Percentiles rank a stretch among this genome's conserved stretches.
phyloP scores from a whole-genome alignment of 2,888 invertebrate species.

The Spisula solida region DNA sequence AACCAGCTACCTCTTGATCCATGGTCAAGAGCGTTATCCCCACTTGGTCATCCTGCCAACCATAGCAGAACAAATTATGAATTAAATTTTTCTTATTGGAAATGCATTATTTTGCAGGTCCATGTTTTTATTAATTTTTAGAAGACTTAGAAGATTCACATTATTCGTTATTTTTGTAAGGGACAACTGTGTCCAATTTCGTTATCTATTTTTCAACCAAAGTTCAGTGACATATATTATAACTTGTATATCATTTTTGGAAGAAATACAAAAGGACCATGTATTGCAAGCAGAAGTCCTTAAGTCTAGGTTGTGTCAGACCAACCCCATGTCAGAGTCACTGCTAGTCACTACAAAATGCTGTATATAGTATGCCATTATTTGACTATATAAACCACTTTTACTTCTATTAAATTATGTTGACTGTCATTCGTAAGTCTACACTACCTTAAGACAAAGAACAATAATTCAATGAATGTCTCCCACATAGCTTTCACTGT shows the following conservation, averaged over 20 bases:
- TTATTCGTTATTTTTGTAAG: too few species aligned
- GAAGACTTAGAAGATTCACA: too few species aligned
- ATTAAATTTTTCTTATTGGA: background rate
- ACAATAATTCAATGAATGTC: conserved; percentile 48
- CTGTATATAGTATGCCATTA: background rate
- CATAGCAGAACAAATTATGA: too few species aligned
- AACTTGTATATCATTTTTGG: background rate
- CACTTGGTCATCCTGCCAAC: too few species aligned
- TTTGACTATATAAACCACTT: conserved; percentile 9
- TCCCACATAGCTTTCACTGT: conserved; percentile 40
- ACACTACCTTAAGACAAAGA: conserved; percentile 35
- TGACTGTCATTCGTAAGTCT: conserved; percentile 29
- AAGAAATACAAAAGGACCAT: background rate
- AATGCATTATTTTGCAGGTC: background rate
- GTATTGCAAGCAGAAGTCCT: background rate
- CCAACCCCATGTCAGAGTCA: conserved; percentile 27
- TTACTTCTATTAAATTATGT: conserved; percentile 10
- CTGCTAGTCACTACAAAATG: background rate
- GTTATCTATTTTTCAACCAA: background rate
- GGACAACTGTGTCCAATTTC: too few species aligned
- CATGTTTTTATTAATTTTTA: too few species aligned
- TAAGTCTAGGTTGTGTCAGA: background rate
- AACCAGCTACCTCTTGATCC: background rate
- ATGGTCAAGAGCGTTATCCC: too few species aligned
- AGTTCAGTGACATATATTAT: background rate